Conservation (phyloP, 2,888 invertebrate genomes). For the Apamea epomidion region DNA sequence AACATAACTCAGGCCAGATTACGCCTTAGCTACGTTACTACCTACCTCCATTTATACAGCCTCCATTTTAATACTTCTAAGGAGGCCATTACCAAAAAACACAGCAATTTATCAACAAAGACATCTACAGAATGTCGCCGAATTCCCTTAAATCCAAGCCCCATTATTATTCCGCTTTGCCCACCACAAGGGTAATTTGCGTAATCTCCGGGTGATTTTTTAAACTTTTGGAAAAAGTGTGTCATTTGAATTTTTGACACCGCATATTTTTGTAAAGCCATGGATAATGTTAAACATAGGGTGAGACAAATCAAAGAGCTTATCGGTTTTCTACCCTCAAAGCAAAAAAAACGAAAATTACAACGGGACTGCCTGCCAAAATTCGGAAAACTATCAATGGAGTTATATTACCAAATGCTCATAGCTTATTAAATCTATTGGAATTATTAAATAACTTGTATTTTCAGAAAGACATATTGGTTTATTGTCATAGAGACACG, state of each 20-base stretch:
- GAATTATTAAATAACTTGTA: background rate
- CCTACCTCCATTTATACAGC: conserved; percentile 36
- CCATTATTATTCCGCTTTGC: conserved; percentile 86
- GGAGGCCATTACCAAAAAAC: conserved; percentile 84
- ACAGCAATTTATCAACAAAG: conserved; percentile 87
- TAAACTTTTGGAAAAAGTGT: conserved; percentile 45
- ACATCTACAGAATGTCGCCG: conserved; percentile 79
- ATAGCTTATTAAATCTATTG: background rate
- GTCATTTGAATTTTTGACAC: conserved; percentile 28
- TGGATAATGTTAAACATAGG: background rate
- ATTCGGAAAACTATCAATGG: background rate
- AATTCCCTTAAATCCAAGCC: conserved; percentile 80
- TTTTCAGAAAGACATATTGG: background rate
- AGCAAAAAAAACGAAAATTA: background rate
- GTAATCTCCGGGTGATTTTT: conserved; percentile 76
- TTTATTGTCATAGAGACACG: background rate
- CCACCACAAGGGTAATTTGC: conserved; percentile 82
- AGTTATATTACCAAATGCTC: background rate
- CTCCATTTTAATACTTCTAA: conserved; percentile 71
- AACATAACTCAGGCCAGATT: conserved; percentile 44
- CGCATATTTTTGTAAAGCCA: conserved; percentile 33
- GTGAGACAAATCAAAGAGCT: background rate
- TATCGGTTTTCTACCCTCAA: too few relatives aligned
- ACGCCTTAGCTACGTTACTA: conserved; percentile 33
- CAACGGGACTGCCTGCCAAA: background rate